phyloP scores from a whole-genome alignment of 2,113 vertebrate genomes.

The Camelus bactrianus region DNA sequence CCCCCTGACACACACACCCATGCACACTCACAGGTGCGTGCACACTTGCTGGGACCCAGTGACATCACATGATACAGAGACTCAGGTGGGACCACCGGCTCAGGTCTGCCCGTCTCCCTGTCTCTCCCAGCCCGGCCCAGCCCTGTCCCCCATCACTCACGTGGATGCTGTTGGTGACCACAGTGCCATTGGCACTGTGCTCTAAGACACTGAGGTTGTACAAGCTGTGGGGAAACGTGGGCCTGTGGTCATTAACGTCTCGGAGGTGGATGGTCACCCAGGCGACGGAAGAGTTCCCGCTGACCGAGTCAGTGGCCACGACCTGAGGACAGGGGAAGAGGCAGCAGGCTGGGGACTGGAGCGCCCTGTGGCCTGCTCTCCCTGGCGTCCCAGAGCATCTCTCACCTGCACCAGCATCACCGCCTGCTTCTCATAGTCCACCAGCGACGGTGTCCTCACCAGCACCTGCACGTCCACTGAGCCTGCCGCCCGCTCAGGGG shows the following conservation, averaged over 20 bases:
- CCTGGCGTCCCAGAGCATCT: accelerated
- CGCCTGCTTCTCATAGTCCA: conserved; percentile 91
- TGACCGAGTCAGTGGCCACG: conserved; percentile 88
- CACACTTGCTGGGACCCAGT: not conserved
- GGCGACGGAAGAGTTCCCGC: conserved; percentile 79
- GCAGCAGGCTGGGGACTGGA: accelerated
- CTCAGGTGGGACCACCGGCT: not conserved
- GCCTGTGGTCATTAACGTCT: conserved; percentile 94
- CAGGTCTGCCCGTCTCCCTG: not conserved
- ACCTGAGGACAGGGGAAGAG: conserved; percentile 86
- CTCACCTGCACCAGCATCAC: conserved; percentile 91
- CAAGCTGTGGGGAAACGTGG: conserved; percentile 85
- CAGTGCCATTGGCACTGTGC: conserved; percentile 84
- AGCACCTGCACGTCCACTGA: conserved; percentile 88
- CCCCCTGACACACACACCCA: not conserved
- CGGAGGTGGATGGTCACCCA: conserved; percentile 90
- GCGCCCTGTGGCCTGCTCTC: accelerated
- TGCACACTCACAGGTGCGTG: not conserved
- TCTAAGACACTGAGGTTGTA: conserved; percentile 88
- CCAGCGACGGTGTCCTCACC: conserved; percentile 82
- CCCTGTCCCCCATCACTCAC: conserved; percentile 82
- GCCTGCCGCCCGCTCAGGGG: conserved; percentile 78
- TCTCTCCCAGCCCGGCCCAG: not conserved
- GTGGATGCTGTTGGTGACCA: conserved; percentile 83
- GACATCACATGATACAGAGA: not conserved